Base-by-base conservation (phyloP, 2,113 vertebrate genomes). In the Alectura lathami region DNA sequence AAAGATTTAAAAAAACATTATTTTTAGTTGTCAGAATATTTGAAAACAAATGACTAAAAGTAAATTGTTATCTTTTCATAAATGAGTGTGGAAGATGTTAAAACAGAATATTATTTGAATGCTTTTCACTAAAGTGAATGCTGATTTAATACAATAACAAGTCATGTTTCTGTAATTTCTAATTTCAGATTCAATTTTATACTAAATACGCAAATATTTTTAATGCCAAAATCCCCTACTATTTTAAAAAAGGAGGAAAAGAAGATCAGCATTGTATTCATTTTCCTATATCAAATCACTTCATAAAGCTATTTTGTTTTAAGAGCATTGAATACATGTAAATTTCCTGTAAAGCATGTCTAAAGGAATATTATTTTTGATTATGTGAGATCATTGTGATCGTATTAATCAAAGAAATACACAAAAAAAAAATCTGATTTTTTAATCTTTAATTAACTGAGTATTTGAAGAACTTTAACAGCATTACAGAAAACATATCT, bases 381-480 rank as follows among this genome's bases (percentile, higher is more conserved):
- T 47, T 86, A 43, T 81, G 16, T 82, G 81, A 96, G 54, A 93
- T 95, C 73, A 80, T 14, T 69, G 57, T 86, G 42, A 97, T 91
- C 75, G 81, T 96, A 95, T 85, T 89, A 91, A 45, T 74, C 32
- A 72, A 89, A 74, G 68, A 51, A 92, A 43, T 57, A 50, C 34
- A 26, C 10, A 50, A 48, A 70, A 93, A 91, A 93, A 69, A 23
- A 86, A 89, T 17, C 63, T 36, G 30, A 81, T 95, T 88, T 78
- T 95, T 23, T 85, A 73, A 47, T 77, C 54, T 95, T 76, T 94
- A 95, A 93, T 97, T 94, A 94, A 88, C n/a, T 75, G 45, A 32
- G 17, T 67, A 53, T 93, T 94, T 89, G 79, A 95, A 96, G 27
- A 92, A 84, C 48, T 88, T 94, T 89, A 95, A 89, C 79, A 42